These are phyloP conservation scores for Bellardia bayeri DNA, from an alignment of 2,888 invertebrate genomes.

Conservation along the genomic window DNA sequence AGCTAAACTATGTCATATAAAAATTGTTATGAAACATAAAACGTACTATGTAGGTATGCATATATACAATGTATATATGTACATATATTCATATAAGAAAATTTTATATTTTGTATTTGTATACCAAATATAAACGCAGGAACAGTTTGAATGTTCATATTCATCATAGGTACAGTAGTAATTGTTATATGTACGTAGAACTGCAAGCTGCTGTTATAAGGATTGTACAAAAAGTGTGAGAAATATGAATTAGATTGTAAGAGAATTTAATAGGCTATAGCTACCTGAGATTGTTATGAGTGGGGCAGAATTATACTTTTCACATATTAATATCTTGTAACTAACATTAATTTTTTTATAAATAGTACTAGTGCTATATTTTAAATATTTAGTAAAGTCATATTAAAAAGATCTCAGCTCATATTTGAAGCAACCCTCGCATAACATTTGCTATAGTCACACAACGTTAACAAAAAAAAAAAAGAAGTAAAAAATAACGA, in stretches of 20 bases:
- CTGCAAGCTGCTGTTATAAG: not conserved
- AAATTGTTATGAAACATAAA: conserved; percentile 34
- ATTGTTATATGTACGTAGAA: not conserved
- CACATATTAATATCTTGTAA: too few species aligned
- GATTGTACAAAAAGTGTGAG: not conserved
- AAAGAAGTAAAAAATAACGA: not conserved
- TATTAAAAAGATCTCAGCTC: not conserved
- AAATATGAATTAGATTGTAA: not conserved
- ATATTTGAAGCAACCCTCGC: not conserved
- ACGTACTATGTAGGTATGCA: not conserved
- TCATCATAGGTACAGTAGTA: not conserved
- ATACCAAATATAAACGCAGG: not conserved
- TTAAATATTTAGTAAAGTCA: not conserved
- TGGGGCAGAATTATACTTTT: too few species aligned
- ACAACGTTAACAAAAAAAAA: conserved; percentile 1
- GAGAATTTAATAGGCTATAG: not conserved
- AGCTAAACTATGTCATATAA: conserved; percentile 62
- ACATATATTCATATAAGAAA: not conserved
- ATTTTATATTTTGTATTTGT: not conserved
- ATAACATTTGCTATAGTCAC: not conserved
- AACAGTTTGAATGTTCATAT: not conserved
- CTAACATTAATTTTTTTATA: too few species aligned
- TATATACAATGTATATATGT: not conserved
- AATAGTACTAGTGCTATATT: too few species aligned
- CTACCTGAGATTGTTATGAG: too few species aligned